Base-by-base conservation (phyloP, 2,113 vertebrate species). In the Phocoena phocoena region DNA sequence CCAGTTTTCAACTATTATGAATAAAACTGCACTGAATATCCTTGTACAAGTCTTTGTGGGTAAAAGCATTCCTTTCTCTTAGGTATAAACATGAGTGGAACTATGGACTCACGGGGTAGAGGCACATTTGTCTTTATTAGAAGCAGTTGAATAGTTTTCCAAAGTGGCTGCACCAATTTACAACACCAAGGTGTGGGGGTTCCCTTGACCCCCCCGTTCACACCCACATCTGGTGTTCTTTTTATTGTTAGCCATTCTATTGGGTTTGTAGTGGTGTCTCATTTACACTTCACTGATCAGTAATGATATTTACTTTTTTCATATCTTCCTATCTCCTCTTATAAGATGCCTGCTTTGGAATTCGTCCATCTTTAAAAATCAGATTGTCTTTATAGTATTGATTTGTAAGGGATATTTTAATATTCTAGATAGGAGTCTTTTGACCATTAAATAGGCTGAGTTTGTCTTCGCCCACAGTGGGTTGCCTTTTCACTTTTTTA, bases 101-200 rank as follows among this genome's bases (percentile, higher is more conserved):
- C 76, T 21, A 58, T 23, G 50, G 25, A n/a, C 20, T 74, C n/a
- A 13, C 38, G 41, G 50, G 31, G 20, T 73, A 87, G 20, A 50
- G 47, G 15, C 38, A 31, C 10, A 2, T 20, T 58, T 67, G 68
- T 15, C 8, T 53, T 58, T 25, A 28, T n/a, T 81, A 63, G 55
- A 82, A 79, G 44, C n/a, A 65, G 36, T 33, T 28, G n/a, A 47
- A 60, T 6, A 2, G 5, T 28, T 81, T 81, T 53, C 60, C 44
- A 44, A 60, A n/a, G 33, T 53, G 8, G 1, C 26, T 70, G 36
- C 8, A 21, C n/a, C 71, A 50, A 33, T 67, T 55, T 60, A 25
- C 9, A 28, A 15, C 17, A 53, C 20, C 10, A 17, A 91, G 23
- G 15, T 2, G 0, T 14, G 6, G 25, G 23, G 14, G 1, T 8